These are phyloP conservation scores for Torymus auratus DNA, from an alignment of 2,888 invertebrate species.

Conservation along the genomic window DNA sequence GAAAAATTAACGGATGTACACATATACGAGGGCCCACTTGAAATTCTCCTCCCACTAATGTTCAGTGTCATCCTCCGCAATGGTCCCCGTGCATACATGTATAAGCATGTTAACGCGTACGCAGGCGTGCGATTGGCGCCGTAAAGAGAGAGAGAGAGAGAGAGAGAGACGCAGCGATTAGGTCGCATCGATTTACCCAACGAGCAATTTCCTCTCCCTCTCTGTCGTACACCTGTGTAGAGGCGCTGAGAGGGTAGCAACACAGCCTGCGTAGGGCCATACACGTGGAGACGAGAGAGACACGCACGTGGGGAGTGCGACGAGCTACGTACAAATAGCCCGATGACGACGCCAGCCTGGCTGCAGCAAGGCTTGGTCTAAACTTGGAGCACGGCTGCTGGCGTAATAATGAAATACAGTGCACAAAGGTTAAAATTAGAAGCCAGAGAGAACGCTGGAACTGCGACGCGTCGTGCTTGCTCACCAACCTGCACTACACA, in stretches of 20 bases:
- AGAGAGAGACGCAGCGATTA: not conserved
- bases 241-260: not conserved
- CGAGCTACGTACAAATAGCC: too few species aligned
- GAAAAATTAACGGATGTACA: too few species aligned
- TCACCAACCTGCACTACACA: too few species aligned
- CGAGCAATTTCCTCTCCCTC: conserved; percentile 64
- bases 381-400: conserved; percentile 61
- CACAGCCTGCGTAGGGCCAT: conserved; percentile 13
- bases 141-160: not conserved
- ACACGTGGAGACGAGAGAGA: not conserved
- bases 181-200: conserved; percentile 65
- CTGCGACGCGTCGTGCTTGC: too few species aligned
- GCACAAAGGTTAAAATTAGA: conserved; percentile 24
- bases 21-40: too few species aligned
- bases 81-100: conserved; percentile 44
- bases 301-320: not conserved
- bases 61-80: too few species aligned
- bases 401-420: conserved; percentile 33
- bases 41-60: too few species aligned
- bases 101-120: too few species aligned
- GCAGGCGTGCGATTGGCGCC: too few species aligned
- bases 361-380: conserved; percentile 65
- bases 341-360: conserved; percentile 1
- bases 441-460: not conserved
- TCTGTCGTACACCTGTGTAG: conserved; percentile 49